Evolutionary conservation across 2,888 invertebrate species (phyloP), one percentile per base, ranked within the genome.

Genomic region (Platypus cylindrus): DNA sequence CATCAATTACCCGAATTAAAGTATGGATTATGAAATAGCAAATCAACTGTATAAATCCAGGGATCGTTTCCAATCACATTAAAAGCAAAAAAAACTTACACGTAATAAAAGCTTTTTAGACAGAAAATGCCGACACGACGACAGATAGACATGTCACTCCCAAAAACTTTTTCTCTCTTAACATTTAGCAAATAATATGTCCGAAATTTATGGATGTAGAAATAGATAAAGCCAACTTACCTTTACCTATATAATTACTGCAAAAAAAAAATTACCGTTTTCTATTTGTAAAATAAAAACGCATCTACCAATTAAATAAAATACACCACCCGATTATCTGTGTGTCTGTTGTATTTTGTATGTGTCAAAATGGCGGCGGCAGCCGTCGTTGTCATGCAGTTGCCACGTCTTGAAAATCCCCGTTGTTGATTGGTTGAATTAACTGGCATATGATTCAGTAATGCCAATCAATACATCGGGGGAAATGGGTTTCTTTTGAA

Each of bases 281-380:
- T 46, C 48, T 48, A 46, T 46, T 45, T 42, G 47, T 50, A 48
- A 73, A 73, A 74, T 69, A 68, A 70, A 67, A 71, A 69, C 70
- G 73, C 72, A 75, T 71, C 70, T 68, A 73, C 70, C 67, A 24
- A n/a, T 24, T n/a, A n/a, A n/a, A n/a, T n/a, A n/a, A n/a, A 4
- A 24, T 69, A 72, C 69, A 71, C 73, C 71, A 73, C 72, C 68
- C 68, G 60, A 63, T 65, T 73, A 72, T 70, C 73, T 71, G 68
- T 73, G n/a, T n/a, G n/a, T n/a, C n/a, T n/a, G n/a, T n/a, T n/a
- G n/a, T n/a, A n/a, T n/a, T n/a, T n/a, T n/a, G n/a, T 75, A 73
- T 71, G 74, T 76, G 77, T 78, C 77, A 80, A 80, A 77, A 80
- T 80, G 80, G 79, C 79, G 78, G 77, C 76, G 73, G 75, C 74